Base-by-base conservation (phyloP, 2,888 invertebrate species). In the Chymomyza amoena region DNA sequence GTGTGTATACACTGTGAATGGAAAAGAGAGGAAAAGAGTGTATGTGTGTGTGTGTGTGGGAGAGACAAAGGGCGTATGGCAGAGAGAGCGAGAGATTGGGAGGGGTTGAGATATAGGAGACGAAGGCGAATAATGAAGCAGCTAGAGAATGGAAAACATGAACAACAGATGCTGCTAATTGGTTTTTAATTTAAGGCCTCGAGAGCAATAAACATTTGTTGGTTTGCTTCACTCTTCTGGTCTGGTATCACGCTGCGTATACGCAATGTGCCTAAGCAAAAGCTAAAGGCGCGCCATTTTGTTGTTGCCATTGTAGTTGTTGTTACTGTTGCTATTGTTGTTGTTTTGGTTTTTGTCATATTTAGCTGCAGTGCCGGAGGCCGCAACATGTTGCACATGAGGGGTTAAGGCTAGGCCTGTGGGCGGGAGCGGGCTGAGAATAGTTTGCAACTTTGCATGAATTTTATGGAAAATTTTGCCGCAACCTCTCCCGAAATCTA, bases 181-280 rank as follows among this genome's bases (percentile, higher is more conserved):
- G 79, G 78, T 80, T 79, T 79, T 79, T 79, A 79, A 79, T 79
- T 79, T 79, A 79, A 79, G 79, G 79, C 79, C 79, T 80, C 79
- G 70, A 80, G 79, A 79, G 79, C 79, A 78, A 79, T 79, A 79
- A 80, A 79, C 81, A 73, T 73, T 73, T 5, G 60, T 45, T 45
- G 32, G 32, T 45, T 45, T 45, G 39, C 39, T 13, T 13, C 39
- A 45, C 39, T 45, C 13, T 45, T 13, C 13, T 45, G 10, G 39
- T 13, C 13, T 45, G 10, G 39, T 45, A 13, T 7, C 10, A 45
- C 39, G 39, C 39, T 45, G 39, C 39, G 39, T 45, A 45, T 45
- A 45, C 39, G 39, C 39, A 45, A 45, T 45, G 39, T 45, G 39
- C 39, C 39, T 45, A 45, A 45, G 39, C 39, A 45, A 45, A 45